Evolutionary conservation across 2,113 vertebrate species (phyloP), one percentile per base, ranked within the genome.

Genomic region (Peromyscus californicus): DNA sequence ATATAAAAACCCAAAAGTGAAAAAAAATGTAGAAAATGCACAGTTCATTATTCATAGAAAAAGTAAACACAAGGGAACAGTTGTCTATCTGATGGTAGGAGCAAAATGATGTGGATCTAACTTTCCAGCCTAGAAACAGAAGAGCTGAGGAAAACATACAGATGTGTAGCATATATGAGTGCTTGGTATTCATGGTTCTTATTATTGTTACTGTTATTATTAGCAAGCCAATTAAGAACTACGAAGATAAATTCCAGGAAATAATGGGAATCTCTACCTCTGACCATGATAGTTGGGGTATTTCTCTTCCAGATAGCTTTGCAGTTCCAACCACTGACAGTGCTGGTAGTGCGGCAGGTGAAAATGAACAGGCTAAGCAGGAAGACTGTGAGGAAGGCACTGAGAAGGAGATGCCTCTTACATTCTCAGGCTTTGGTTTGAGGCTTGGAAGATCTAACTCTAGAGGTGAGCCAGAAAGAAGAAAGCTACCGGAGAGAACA

Each of bases 1-100:
- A 86, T 21, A 97, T 5, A 54, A 92, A 93, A 94, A 74, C 42
- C 33, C 3, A 54, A 54, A 95, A 67, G 82, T 96, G n/a, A 97
- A 92, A 97, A 97, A 13, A 65, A 42, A 67, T n/a, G 7, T 54
- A 48, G 21, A 72, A 88, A 93, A 91, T 2, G 87, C 65, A 91
- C 5, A 67, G 21, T 86, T 95, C 19, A 84, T 5, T 93, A 67
- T 54, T 93, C 13, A 96, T 10, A 72, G 19, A 17, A 67, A 89
- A 82, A 94, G 45, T 70, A 79, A 93, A 93, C 65, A 12, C n/a
- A 67, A 89, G 5, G n/a, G 26, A 76, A 42, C 15, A 75, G 16
- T 26, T 74, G 26, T 42, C 59, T 59, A 59, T n/a, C 13, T 72
- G 8, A 29, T 89, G 7, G 26, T 36, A n/a, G 5, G 11, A 65